A percentile compares a stretch with the other conserved stretches of the same genome.
Evolutionary conservation across 2,888 invertebrate species (phyloP).

Genomic region (Micropterix aruncella): DNA sequence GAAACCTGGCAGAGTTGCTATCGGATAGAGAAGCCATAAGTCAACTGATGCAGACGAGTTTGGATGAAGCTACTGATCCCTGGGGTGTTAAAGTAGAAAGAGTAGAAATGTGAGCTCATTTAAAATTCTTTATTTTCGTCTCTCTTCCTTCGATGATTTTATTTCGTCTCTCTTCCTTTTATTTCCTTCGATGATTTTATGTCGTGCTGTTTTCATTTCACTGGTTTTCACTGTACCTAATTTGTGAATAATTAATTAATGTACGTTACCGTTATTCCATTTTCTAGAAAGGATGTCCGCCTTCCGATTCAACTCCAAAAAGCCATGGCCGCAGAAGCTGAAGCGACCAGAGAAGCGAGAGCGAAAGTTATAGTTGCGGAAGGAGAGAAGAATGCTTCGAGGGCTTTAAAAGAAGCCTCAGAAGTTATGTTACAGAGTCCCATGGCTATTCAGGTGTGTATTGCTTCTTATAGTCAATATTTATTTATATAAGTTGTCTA

Average conservation of each 20-base stretch:
- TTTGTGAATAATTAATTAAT: conserved; percentile 5
- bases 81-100: conserved; percentile 92
- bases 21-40: conserved; percentile 87
- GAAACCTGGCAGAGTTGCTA: conserved; percentile 81
- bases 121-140: background rate
- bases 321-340: conserved; percentile 58
- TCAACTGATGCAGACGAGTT: conserved; percentile 72
- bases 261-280: conserved; percentile 20
- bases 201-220: conserved; percentile 12
- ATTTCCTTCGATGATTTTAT: background rate
- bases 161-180: background rate
- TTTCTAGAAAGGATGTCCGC: conserved; percentile 33
- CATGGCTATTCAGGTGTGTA: conserved; percentile 53
- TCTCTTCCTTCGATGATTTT: background rate
- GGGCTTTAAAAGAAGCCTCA: conserved; percentile 74
- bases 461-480: too few relatives aligned
- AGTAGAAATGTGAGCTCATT: conserved; percentile 89
- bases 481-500: too few relatives aligned
- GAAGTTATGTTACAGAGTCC: conserved; percentile 73
- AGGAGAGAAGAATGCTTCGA: conserved; percentile 76
- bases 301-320: conserved; percentile 44
- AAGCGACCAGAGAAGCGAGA: conserved; percentile 51
- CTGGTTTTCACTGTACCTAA: conserved; percentile 10
- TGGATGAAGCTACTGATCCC: conserved; percentile 80
- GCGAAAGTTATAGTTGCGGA: conserved; percentile 59